A percentile compares a stretch with the other conserved stretches of the same genome.
Conservation (phyloP, 2,797 vertebrate genomes). For the Scolopax rusticola region DNA sequence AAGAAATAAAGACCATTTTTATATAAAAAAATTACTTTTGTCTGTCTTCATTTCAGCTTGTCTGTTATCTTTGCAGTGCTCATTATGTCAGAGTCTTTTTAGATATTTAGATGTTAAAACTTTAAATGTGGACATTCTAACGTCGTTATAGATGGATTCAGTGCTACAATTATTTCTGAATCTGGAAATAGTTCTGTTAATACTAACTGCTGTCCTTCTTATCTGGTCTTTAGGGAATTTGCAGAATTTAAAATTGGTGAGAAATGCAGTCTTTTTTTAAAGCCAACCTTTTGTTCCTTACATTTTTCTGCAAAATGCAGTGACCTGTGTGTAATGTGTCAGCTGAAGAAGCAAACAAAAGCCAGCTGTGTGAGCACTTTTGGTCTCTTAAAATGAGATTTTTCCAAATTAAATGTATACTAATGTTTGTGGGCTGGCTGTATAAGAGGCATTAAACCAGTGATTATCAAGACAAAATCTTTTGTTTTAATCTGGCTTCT, state of each 20-base stretch:
- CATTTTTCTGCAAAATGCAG: background rate
- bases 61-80: background rate
- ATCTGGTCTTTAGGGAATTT: background rate
- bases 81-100: background rate
- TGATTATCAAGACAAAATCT: background rate
- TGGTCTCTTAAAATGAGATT: background rate
- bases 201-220: background rate
- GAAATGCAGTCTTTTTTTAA: background rate
- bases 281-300: background rate
- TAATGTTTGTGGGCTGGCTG: background rate
- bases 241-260: background rate
- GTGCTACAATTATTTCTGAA: background rate
- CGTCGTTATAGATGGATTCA: background rate
- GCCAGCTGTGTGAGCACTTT: background rate
- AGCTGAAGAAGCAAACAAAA: background rate
- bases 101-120: background rate
- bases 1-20: constrained; percentile 83
- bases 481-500: background rate
- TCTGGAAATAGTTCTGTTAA: background rate
- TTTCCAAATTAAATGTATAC: background rate
- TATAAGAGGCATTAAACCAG: background rate
- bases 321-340: accelerated
- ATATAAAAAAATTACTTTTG: constrained; percentile 65
- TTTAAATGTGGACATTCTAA: background rate
- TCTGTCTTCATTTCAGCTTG: constrained; percentile 75